phyloP scores from a whole-genome alignment of 2,888 invertebrate genomes.

The Drosophila austrosaltans region DNA sequence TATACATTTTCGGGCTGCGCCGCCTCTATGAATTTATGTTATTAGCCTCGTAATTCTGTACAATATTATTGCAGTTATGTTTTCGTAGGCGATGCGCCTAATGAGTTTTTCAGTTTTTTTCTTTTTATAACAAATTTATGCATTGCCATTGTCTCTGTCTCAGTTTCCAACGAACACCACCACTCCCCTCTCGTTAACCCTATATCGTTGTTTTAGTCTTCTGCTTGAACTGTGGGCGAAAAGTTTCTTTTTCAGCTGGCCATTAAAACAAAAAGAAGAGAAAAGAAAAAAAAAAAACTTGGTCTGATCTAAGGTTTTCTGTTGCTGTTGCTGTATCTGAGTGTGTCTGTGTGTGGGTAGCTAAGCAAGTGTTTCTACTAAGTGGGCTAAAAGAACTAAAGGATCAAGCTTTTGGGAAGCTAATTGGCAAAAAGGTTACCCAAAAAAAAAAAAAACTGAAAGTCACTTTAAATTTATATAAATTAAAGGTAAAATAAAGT shows the following conservation, averaged over 20 bases:
- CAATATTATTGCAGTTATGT: slow-evolving; percentile 72
- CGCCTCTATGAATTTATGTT: slow-evolving; percentile 64
- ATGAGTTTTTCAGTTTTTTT: slow-evolving; percentile 65
- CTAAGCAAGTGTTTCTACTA: slow-evolving; percentile 16
- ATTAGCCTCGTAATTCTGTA: slow-evolving; percentile 70
- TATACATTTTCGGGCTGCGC: neutral
- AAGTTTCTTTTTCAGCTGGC: slow-evolving; percentile 12
- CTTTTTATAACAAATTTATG: slow-evolving; percentile 60
- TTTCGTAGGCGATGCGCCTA: slow-evolving; percentile 73
- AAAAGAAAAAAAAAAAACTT: neutral
- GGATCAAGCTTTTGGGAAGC: slow-evolving; percentile 21
- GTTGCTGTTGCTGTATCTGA: too few species aligned
- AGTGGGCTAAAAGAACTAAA: slow-evolving; percentile 29
- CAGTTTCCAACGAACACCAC: too few species aligned
- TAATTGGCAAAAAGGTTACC: neutral
- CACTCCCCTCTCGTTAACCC: too few species aligned
- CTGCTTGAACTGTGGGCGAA: slow-evolving; percentile 6
- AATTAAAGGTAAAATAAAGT: too few species aligned
- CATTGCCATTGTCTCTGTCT: slow-evolving; percentile 66
- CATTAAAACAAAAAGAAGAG: neutral
- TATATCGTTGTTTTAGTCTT: too few species aligned
- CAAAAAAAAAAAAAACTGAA: neutral
- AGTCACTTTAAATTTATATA: too few species aligned
- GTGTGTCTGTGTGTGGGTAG: slow-evolving; percentile 23
- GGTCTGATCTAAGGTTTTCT: neutral